These are phyloP conservation scores for Acronicta psi DNA, from an alignment of 2,888 invertebrate species.

Conservation along the genomic window DNA sequence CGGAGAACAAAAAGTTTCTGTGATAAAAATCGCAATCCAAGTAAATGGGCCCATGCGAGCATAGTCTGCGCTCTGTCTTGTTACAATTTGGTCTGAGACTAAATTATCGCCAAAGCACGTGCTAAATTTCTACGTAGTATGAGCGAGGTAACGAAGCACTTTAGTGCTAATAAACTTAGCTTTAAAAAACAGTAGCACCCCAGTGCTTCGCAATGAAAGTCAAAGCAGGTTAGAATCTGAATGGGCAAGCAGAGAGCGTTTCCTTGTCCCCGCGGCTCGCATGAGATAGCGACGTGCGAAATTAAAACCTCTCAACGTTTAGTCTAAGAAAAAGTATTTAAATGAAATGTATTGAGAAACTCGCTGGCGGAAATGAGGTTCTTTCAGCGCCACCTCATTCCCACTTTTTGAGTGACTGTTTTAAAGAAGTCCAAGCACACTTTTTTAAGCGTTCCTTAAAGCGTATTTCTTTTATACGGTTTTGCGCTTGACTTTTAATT, in stretches of 20 bases:
- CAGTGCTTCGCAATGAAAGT: slow-evolving; percentile 45
- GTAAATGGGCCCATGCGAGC: too few species aligned
- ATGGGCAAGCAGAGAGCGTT: slow-evolving; percentile 67
- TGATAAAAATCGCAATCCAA: too few species aligned
- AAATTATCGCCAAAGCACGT: background rate
- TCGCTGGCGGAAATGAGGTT: slow-evolving; percentile 85
- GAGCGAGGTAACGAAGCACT: slow-evolving; percentile 17
- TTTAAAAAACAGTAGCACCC: slow-evolving; percentile 36
- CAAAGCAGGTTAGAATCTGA: slow-evolving; percentile 51
- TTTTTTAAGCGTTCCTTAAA: slow-evolving; percentile 67
- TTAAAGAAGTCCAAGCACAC: slow-evolving; percentile 72
- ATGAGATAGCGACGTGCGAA: slow-evolving; percentile 78
- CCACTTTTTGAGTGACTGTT: slow-evolving; percentile 79
- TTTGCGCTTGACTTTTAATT: slow-evolving; percentile 38
- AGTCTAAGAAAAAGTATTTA: slow-evolving; percentile 81
- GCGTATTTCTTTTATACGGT: slow-evolving; percentile 45
- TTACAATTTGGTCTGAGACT: background rate
- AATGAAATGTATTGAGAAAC: slow-evolving; percentile 88
- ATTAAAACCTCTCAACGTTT: slow-evolving; percentile 82
- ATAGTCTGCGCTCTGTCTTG: background rate
- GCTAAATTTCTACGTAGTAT: background rate
- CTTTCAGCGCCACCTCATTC: slow-evolving; percentile 80
- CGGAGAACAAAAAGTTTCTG: too few species aligned
- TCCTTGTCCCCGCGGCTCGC: slow-evolving; percentile 74
- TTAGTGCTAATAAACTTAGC: slow-evolving; percentile 34